Base-by-base conservation (phyloP, 2,113 vertebrate genomes). In the Lipophrys pholis region DNA sequence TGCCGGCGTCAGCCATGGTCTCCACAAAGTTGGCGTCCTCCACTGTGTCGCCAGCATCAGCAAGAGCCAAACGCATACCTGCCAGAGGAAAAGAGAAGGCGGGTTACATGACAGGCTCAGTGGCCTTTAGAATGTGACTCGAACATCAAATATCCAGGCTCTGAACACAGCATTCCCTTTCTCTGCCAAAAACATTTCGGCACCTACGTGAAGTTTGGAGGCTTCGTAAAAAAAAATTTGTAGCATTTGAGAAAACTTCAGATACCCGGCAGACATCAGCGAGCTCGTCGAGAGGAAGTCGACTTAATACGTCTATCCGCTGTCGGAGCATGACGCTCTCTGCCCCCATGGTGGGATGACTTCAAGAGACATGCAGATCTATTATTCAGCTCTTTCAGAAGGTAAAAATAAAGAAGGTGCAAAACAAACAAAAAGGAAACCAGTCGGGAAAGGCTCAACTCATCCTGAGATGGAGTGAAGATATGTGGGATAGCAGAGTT, bases 1-100 rank as follows among this genome's bases (percentile, higher is more conserved):
- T 97, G 30, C 97, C 97, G 0, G 97, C 97, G 41, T 99, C 97
- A 5, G 97, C 97, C 97, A 99, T 97, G 60, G 97, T 87, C 93
- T 99, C 97, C 58, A 99, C 96, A 41, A 99, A 99, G 91, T 99
- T 99, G 50, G 98, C 98, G 55, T 99, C 98, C 87, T 99, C 98
- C 43, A 99, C 95, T 0, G 98, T 99, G 89, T 99, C 98, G 0
- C 98, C 98, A 7, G 98, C 97, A 64, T 99, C 98, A 6, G 98
- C 98, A 11, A 99, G 82, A 61, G 98, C 95, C 81, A 99, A 87
- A n/a, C 98, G 97, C 97, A 99, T 99, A 36, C 97, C 98, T 99
- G 84, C 11, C 21, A 30, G 21, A 30, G 21, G 21, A 30, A 30
- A 30, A 30, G 21, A 30, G 21, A 4, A 30, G 21, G 21, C 21